Conservation (phyloP, 2,888 invertebrate genomes). For the Cheilosia variabilis region DNA sequence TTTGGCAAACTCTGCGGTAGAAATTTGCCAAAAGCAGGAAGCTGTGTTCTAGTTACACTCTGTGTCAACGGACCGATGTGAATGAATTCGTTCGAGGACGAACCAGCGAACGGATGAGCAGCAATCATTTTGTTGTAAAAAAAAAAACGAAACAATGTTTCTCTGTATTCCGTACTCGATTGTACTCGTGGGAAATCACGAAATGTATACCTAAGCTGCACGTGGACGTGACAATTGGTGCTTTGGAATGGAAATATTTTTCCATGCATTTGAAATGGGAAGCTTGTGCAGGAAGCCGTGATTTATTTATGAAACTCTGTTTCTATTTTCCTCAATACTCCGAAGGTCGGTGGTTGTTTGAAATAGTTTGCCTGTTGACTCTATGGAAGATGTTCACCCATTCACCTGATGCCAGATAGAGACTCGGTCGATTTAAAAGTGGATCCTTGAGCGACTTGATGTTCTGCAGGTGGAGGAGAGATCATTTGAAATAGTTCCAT, state of each 20-base stretch:
- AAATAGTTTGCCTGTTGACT: slow-evolving; percentile 31
- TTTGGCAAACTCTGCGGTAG: slow-evolving; percentile 50
- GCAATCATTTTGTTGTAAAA: slow-evolving; percentile 2
- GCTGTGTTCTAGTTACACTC: slow-evolving; percentile 64
- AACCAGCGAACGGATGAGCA: slow-evolving; percentile 12
- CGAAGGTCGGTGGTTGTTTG: slow-evolving; percentile 25
- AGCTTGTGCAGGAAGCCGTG: slow-evolving; percentile 21
- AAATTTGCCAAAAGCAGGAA: slow-evolving; percentile 60
- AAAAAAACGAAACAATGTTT: neutral
- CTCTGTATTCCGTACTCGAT: neutral
- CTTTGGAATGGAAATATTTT: slow-evolving; percentile 9
- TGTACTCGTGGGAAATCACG: neutral
- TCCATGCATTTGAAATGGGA: slow-evolving; percentile 28
- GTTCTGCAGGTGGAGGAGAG: neutral
- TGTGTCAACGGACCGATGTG: slow-evolving; percentile 33
- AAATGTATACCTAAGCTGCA: slow-evolving; percentile 1
- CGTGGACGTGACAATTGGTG: slow-evolving; percentile 50
- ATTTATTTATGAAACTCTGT: slow-evolving; percentile 26
- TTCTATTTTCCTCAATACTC: neutral
- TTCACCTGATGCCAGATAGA: slow-evolving; percentile 15
- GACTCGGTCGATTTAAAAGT: neutral
- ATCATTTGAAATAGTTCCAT: neutral
- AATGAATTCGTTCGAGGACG: slow-evolving; percentile 67
- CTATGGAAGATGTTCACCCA: neutral
- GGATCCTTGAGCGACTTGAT: neutral